Evolutionary conservation across 2,113 vertebrate genomes (phyloP).

Genomic region (Notarius quadriscutis): DNA sequence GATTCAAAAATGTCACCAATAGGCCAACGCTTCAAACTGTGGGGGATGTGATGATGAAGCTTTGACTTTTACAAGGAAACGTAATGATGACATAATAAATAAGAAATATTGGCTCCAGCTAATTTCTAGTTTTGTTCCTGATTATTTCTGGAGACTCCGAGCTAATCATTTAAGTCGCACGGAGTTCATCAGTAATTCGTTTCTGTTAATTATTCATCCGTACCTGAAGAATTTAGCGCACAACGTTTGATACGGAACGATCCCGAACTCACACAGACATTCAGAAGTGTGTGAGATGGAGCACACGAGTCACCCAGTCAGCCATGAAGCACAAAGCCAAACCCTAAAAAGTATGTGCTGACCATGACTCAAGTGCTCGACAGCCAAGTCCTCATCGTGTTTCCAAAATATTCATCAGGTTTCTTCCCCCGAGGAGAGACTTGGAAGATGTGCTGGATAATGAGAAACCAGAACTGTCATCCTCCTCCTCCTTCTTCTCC

Average conservation of each 20-base stretch:
- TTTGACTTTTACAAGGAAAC: too few relatives aligned
- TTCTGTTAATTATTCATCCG: not conserved
- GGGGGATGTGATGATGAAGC: too few relatives aligned
- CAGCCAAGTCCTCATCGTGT: slow-evolving; percentile 36
- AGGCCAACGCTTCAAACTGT: not conserved
- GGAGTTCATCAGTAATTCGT: not conserved
- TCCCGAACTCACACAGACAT: not conserved
- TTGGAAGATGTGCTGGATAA: slow-evolving; percentile 20
- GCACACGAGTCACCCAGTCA: slow-evolving; percentile 16
- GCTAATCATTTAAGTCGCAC: not conserved
- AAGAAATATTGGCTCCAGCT: not conserved
- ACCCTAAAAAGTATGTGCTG: slow-evolving; percentile 12
- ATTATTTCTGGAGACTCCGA: not conserved
- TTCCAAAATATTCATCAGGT: slow-evolving; percentile 42
- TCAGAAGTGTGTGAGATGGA: slow-evolving; percentile 19
- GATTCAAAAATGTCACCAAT: not conserved
- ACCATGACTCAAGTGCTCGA: slow-evolving; percentile 10
- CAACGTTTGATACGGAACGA: not conserved
- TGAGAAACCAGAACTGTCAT: slow-evolving; percentile 8
- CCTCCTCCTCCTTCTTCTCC: not conserved
- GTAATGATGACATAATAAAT: not conserved
- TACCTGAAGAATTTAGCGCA: not conserved
- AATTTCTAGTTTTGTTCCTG: not conserved
- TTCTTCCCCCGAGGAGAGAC: slow-evolving; percentile 29
- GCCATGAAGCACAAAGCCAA: slow-evolving; percentile 12